These are phyloP conservation scores for Neocrepidodera transversa DNA, from an alignment of 2,888 invertebrate species.

Conservation along the genomic window DNA sequence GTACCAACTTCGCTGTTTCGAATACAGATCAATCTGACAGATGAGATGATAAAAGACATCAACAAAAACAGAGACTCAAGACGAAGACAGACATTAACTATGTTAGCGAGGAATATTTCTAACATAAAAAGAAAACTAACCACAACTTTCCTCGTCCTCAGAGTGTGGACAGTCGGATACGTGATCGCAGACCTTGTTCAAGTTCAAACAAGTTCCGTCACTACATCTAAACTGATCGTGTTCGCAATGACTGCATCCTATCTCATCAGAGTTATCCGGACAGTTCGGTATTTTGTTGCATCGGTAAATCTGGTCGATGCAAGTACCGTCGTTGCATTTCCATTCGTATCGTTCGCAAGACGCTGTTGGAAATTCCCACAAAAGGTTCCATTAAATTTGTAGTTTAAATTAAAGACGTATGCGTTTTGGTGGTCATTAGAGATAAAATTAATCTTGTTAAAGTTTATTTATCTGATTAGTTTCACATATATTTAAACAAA, in stretches of 20 bases:
- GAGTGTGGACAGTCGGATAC: conserved; percentile 63
- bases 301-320: conserved; percentile 60
- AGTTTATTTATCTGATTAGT: too few species aligned
- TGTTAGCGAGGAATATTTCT: too few species aligned
- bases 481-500: too few species aligned
- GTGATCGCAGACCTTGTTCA: conserved; percentile 63
- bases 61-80: too few species aligned
- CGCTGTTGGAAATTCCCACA: conserved; percentile 19
- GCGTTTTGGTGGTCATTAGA: conserved; percentile 1
- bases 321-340: conserved; percentile 64
- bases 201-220: conserved; percentile 64
- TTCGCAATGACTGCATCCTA: conserved; percentile 70
- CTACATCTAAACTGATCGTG: conserved; percentile 66
- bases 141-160: conserved; percentile 66
- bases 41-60: too few species aligned
- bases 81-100: too few species aligned
- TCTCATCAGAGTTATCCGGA: conserved; percentile 78
- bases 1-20: too few species aligned
- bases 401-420: neutral
- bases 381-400: neutral
- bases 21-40: too few species aligned
- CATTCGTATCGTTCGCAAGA: conserved; percentile 59
- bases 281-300: conserved; percentile 77
- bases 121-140: conserved; percentile 56
- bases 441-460: too few species aligned